Percentiles rank a stretch among this genome's conserved stretches.
These are phyloP conservation scores for Notamacropus eugenii DNA, from an alignment of 2,797 vertebrate genomes.

Conservation along the genomic window DNA sequence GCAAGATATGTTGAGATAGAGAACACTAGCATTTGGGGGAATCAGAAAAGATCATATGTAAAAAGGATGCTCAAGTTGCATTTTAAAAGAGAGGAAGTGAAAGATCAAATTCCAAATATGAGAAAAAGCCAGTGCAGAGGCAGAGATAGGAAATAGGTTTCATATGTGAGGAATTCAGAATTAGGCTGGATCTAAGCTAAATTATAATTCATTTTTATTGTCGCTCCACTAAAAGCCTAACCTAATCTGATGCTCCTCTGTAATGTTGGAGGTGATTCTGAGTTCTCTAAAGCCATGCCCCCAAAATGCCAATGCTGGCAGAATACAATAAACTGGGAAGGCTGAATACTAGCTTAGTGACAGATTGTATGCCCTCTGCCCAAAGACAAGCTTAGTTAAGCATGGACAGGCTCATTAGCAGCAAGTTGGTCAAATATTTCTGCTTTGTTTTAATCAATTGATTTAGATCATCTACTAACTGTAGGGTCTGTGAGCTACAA, in stretches of 20 bases:
- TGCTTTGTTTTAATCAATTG: background rate
- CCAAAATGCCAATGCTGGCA: background rate
- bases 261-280: background rate
- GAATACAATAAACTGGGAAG: background rate
- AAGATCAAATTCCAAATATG: background rate
- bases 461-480: background rate
- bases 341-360: background rate
- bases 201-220: background rate
- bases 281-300: background rate
- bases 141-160: background rate
- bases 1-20: background rate
- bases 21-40: background rate
- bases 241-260: background rate
- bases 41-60: background rate
- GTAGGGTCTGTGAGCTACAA: background rate
- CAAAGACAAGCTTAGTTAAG: background rate
- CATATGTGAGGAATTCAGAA: background rate
- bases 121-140: background rate
- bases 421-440: background rate
- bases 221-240: background rate
- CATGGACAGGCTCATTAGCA: background rate
- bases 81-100: background rate
- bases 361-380: background rate
- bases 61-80: background rate
- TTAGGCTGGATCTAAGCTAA: background rate